These are phyloP conservation scores for Darevskia mixta DNA, from an alignment of 2,797 vertebrate species.

Conservation along the genomic window DNA sequence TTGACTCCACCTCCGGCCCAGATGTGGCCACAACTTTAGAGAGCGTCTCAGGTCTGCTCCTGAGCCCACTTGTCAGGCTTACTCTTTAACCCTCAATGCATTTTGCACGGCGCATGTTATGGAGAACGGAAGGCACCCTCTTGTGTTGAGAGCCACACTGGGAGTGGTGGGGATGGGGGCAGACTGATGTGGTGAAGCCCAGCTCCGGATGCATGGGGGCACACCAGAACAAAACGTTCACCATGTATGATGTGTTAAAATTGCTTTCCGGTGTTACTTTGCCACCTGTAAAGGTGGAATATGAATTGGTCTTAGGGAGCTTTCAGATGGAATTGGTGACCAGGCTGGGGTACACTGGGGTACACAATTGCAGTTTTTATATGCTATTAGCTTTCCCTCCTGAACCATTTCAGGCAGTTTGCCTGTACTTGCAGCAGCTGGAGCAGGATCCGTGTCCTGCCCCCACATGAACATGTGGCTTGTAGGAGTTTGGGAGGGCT, in stretches of 20 bases:
- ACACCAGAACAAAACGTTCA: background rate
- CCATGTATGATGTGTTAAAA: background rate
- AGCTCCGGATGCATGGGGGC: background rate
- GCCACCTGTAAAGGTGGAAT: background rate
- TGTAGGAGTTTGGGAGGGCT: background rate
- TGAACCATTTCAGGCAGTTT: background rate
- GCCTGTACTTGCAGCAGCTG: background rate
- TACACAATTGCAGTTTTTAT: background rate
- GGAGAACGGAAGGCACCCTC: background rate
- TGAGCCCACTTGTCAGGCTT: background rate
- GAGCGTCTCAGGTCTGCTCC: background rate
- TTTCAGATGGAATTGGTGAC: background rate
- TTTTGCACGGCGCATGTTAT: slow-evolving; percentile 11
- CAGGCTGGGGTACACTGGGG: background rate
- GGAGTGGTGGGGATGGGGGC: background rate
- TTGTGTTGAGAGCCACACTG: background rate
- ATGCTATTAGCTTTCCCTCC: background rate
- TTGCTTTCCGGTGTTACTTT: background rate
- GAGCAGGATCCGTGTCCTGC: background rate
- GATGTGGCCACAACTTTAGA: background rate
- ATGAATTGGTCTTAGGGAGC: background rate
- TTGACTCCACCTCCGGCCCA: background rate
- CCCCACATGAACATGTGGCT: background rate
- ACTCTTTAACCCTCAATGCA: background rate
- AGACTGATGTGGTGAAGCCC: background rate